Evolutionary conservation across 2,888 invertebrate species (phyloP).

Genomic region (Melipona beecheii): DNA sequence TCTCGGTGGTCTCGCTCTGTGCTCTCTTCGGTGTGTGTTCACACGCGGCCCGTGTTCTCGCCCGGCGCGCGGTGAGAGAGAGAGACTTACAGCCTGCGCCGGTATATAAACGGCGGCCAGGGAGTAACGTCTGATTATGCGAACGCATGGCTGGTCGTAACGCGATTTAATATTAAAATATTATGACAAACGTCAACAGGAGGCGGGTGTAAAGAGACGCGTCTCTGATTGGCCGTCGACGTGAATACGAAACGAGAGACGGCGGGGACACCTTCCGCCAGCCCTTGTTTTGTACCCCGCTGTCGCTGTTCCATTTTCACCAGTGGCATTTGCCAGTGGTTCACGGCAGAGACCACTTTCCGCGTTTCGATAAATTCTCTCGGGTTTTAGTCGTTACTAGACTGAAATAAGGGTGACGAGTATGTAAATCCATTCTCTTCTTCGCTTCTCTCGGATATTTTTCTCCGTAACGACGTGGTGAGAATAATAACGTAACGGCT

Average conservation of each 20-base stretch:
- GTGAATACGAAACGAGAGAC: conserved; percentile 82
- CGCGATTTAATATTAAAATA: conserved; percentile 84
- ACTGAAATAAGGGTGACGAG: not conserved
- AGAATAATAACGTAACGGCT: too few species aligned
- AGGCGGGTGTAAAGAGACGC: conserved; percentile 77
- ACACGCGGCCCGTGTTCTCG: conserved; percentile 39
- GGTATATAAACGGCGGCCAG: conserved; percentile 51
- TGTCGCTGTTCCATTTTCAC: conserved; percentile 21
- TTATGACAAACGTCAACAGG: conserved; percentile 84
- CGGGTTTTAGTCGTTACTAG: not conserved
- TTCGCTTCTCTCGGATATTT: too few species aligned
- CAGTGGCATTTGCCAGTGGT: too few species aligned
- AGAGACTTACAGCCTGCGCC: conserved; percentile 43
- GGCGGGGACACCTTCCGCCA: conserved; percentile 40
- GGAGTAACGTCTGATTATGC: conserved; percentile 83
- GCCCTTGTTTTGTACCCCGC: conserved; percentile 62
- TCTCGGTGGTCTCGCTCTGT: conserved; percentile 12
- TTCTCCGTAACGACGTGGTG: too few species aligned
- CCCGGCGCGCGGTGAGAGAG: conserved; percentile 3
- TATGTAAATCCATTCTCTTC: not conserved
- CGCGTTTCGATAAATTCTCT: conserved; percentile 11
- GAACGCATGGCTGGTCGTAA: conserved; percentile 83
- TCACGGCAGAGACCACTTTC: not conserved
- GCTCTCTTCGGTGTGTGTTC: conserved; percentile 36
- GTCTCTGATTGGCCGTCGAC: conserved; percentile 81